A percentile compares a stretch with the other conserved stretches of the same genome.
Conservation (phyloP, 2,797 vertebrate genomes). For the Tenualosa ilisha region DNA sequence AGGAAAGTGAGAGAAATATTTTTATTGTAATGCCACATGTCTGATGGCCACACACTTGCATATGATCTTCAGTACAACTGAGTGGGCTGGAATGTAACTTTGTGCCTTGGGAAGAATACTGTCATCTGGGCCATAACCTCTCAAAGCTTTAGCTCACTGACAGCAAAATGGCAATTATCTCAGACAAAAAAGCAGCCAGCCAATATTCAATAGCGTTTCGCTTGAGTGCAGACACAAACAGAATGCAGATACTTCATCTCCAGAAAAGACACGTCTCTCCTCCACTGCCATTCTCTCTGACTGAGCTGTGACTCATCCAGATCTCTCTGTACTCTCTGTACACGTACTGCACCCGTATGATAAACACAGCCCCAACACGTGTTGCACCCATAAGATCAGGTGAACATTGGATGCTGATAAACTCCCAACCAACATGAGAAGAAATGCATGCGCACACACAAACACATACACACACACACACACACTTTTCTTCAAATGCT, state of each 20-base stretch:
- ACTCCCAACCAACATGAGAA: background rate
- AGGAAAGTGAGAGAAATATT: background rate
- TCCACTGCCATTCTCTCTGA: background rate
- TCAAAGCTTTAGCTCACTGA: background rate
- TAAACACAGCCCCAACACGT: no score
- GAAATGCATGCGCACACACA: slow-evolving; percentile 14
- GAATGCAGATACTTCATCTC: background rate
- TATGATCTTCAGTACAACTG: background rate
- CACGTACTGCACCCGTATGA: no score
- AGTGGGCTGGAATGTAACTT: background rate
- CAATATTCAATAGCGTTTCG: background rate
- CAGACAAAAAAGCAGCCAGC: background rate
- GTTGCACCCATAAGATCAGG: no score
- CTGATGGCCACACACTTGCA: background rate
- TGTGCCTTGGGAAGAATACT: background rate
- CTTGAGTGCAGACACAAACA: background rate
- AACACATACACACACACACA: slow-evolving; percentile 2
- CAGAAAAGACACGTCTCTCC: background rate
- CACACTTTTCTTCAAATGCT: background rate
- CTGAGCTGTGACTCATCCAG: slow-evolving; percentile 8
- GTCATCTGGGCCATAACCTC: background rate
- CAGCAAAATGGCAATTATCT: background rate
- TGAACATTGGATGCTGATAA: background rate
- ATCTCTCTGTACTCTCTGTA: background rate
- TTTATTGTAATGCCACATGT: background rate